Percentiles rank a stretch among this genome's conserved stretches.
Conservation (phyloP, 2,113 vertebrate genomes). For the Telmatochromis sp. region DNA sequence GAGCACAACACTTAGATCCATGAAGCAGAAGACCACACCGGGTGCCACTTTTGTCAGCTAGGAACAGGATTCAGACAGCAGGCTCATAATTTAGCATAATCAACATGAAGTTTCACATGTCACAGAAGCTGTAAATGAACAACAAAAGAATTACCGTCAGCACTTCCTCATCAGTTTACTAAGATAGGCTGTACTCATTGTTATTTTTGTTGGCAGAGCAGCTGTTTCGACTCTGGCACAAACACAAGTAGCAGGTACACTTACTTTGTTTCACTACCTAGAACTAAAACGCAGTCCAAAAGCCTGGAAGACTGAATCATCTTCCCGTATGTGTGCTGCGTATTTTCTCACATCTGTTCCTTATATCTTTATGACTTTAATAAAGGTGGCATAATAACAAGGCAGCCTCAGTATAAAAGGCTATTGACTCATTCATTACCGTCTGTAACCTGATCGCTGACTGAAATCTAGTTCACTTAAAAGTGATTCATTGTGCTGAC, state of each 20-base stretch:
- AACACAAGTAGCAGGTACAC: background rate
- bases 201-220: background rate
- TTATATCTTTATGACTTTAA: background rate
- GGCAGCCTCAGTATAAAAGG: background rate
- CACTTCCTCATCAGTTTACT: background rate
- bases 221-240: background rate
- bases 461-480: background rate
- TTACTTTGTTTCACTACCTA: background rate
- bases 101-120: background rate
- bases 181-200: background rate
- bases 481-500: background rate
- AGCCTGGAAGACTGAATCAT: background rate
- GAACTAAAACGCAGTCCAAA: background rate
- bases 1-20: background rate
- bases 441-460: background rate
- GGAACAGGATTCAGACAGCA: background rate
- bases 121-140: background rate
- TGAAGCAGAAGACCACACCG: background rate
- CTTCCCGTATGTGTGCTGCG: background rate
- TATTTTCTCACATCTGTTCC: background rate
- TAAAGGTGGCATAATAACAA: background rate
- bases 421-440: constrained; percentile 3
- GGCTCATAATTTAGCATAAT: background rate
- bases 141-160: background rate
- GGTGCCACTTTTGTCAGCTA: background rate